phyloP scores from a whole-genome alignment of 2,888 invertebrate species.

The Harmothoe impar region DNA sequence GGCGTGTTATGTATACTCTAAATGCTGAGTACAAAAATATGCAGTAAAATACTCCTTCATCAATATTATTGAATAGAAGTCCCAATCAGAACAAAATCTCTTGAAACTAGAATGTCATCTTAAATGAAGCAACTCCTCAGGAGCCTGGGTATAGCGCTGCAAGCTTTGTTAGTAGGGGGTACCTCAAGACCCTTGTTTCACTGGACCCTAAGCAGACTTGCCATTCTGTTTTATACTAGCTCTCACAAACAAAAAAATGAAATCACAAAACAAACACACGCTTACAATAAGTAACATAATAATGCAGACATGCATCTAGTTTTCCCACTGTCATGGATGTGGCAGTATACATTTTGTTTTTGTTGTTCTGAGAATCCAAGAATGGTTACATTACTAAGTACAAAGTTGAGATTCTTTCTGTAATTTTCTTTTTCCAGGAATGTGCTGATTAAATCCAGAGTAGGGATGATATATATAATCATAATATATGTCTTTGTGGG shows the following conservation, averaged over 20 bases:
- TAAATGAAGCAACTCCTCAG: constrained; percentile 23
- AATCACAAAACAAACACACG: constrained; percentile 27
- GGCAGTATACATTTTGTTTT: constrained; percentile 43
- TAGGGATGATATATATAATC: constrained; percentile 6
- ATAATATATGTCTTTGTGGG: neutral
- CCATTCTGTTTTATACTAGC: neutral
- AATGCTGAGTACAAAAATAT: constrained; percentile 51
- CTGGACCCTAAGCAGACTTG: constrained; percentile 1
- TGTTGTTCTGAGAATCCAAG: constrained; percentile 22
- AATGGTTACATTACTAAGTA: constrained; percentile 32
- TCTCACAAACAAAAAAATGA: constrained; percentile 8
- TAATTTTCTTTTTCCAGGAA: constrained; percentile 49
- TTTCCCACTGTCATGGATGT: constrained; percentile 44
- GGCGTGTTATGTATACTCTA: constrained; percentile 28
- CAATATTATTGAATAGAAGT: constrained; percentile 22
- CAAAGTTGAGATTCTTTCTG: constrained; percentile 36
- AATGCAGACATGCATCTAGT: constrained; percentile 24
- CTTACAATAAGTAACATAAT: constrained; percentile 3
- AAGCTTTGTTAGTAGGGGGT: constrained; percentile 40
- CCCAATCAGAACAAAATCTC: constrained; percentile 22
- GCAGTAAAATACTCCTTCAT: constrained; percentile 2
- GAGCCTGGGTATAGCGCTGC: constrained; percentile 13
- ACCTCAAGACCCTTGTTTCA: constrained; percentile 55
- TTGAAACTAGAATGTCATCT: constrained; percentile 50
- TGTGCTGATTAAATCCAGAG: constrained; percentile 51